Base-by-base conservation (phyloP, 2,113 vertebrate genomes). In the Sinocyclocheilus maitianheensis region DNA sequence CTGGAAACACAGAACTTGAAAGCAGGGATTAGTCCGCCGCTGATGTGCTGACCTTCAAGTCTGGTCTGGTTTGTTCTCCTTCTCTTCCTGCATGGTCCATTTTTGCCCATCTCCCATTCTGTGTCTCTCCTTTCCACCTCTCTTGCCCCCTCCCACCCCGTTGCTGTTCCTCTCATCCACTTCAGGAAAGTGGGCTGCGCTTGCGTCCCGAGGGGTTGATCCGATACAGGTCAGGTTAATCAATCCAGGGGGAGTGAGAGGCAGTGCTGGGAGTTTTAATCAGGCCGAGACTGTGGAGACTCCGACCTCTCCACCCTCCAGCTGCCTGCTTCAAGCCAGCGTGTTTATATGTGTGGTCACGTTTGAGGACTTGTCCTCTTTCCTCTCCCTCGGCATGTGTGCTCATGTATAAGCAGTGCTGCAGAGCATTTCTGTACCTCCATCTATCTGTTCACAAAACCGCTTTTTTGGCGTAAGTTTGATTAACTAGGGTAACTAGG, bases 251-350 rank as follows among this genome's bases (percentile, higher is more conserved):
- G 77, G 87, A 77, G 48, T 63, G 26, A 63, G 65, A 65, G 78
- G 77, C 53, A 46, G 53, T 60, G 53, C 24, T 89, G 90, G 22
- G 34, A 88, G 90, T 80, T 85, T 90, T 92, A 92, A 94, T 92
- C 90, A 92, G 90, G 89, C 88, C 91, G 90, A 77, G 92, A 84
- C 90, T 86, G 83, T 86, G 34, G 89, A 92, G 90, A 91, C 55
- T 88, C 85, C 77, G 37, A 78, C 46, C 76, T 84, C 74, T 67
- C 80, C 79, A 40, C 69, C 69, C 65, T 69, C 80, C 48, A 83
- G 40, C 46, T 65, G 69, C 84, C 62, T 78, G 24, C 62, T 40
- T 77, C 51, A 60, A 48, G 40, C 51, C 81, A 60, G 55, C 48
- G 79, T 82, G 77, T 84, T 58, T 90, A 58, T 53, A 26, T 62